These are phyloP conservation scores for Microchrysa polita DNA, from an alignment of 2,888 invertebrate genomes.

Conservation along the genomic window DNA sequence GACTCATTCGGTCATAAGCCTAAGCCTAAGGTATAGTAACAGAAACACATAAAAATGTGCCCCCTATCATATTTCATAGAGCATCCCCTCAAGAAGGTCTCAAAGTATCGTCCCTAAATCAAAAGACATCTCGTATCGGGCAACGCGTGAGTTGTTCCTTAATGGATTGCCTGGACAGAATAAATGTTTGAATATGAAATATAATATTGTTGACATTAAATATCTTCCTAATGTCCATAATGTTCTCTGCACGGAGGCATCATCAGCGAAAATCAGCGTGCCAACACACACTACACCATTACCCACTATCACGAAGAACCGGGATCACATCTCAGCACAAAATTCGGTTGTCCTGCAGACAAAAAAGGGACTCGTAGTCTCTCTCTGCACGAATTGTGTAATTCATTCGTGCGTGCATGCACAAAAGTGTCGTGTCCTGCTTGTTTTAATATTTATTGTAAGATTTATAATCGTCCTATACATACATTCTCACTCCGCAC, in stretches of 20 bases:
- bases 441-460: slow-evolving; percentile 45
- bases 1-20: too few relatives aligned
- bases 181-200: slow-evolving; percentile 51
- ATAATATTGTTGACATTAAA: slow-evolving; percentile 50
- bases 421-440: slow-evolving; percentile 34
- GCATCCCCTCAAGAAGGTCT: too few relatives aligned
- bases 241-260: slow-evolving; percentile 15
- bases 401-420: slow-evolving; percentile 30
- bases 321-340: too few relatives aligned
- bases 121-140: too few relatives aligned
- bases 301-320: too few relatives aligned
- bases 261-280: neutral
- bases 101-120: too few relatives aligned
- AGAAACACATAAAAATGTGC: too few relatives aligned
- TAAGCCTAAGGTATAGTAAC: too few relatives aligned
- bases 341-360: too few relatives aligned
- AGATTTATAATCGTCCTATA: slow-evolving; percentile 44
- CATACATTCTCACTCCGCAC: slow-evolving; percentile 25
- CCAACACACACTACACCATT: neutral
- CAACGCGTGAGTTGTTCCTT: slow-evolving; percentile 36
- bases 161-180: slow-evolving; percentile 52
- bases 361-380: neutral
- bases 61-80: too few relatives aligned
- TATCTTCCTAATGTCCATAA: slow-evolving; percentile 50
- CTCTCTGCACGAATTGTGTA: neutral